These are phyloP conservation scores for Probaryconus sp. DNA, from an alignment of 1,140 invertebrate species.

Conservation along the genomic window DNA sequence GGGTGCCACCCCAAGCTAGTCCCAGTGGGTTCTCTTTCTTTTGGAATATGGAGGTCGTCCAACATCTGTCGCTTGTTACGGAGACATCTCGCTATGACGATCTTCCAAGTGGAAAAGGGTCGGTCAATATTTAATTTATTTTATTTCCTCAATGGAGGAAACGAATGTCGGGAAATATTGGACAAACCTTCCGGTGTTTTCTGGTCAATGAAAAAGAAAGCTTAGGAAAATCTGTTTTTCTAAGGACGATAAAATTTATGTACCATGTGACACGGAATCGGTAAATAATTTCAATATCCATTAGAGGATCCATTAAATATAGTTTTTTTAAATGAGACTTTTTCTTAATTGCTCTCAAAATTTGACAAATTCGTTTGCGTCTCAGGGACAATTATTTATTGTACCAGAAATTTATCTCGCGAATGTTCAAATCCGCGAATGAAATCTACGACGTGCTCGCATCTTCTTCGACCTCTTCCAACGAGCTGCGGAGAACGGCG, in stretches of 20 bases:
- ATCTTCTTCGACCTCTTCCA: constrained; percentile 34
- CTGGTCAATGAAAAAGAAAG: not conserved
- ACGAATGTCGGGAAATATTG: constrained; percentile 23
- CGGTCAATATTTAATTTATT: constrained; percentile 57
- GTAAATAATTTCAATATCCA: no score
- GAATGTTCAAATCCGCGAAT: constrained; percentile 34
- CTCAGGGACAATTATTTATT: not conserved
- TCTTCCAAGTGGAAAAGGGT: constrained; percentile 41
- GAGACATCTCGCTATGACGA: constrained; percentile 38
- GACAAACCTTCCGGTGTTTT: constrained; percentile 17
- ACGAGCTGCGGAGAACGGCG: constrained; percentile 27
- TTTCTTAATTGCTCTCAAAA: no score
- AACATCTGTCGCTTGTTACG: constrained; percentile 74
- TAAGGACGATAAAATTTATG: constrained; percentile 12
- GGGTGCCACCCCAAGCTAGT: constrained; percentile 64
- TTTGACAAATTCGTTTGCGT: constrained; percentile 1
- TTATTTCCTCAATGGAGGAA: constrained; percentile 31
- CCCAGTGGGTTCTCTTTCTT: constrained; percentile 65
- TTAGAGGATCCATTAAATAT: no score
- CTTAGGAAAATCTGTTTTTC: not conserved
- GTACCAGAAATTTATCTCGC: constrained; percentile 26
- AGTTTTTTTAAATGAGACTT: no score
- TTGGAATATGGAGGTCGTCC: constrained; percentile 68
- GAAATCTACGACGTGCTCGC: constrained; percentile 37
- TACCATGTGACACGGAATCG: not conserved